Conservation (phyloP, 2,113 vertebrate genomes). For the Conger conger region DNA sequence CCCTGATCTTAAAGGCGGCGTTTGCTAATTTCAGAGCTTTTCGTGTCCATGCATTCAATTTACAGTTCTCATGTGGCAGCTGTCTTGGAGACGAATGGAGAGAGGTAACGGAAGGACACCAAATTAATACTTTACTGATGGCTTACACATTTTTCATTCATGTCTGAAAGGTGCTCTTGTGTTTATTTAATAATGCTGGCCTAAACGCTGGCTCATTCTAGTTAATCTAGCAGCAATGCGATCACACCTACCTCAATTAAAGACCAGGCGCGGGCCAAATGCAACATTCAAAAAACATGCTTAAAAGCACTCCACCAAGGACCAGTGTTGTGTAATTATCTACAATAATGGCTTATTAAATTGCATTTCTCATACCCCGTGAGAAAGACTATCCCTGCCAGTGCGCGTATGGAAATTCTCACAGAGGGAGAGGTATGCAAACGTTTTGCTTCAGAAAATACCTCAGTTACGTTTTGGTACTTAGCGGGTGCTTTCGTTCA, state of each 20-base stretch:
- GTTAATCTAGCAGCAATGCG: background rate
- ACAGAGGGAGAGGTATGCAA: too few species aligned
- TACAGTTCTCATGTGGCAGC: too few species aligned
- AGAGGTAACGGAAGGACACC: background rate
- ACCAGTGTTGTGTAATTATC: background rate
- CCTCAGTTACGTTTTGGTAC: too few species aligned
- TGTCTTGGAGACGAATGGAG: background rate
- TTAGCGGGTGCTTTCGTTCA: background rate
- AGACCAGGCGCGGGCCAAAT: background rate
- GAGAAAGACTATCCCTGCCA: background rate
- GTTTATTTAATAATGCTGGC: background rate
- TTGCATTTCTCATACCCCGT: background rate
- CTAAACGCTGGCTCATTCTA: background rate
- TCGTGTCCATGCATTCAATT: too few species aligned
- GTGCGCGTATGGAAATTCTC: too few species aligned
- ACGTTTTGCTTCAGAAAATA: too few species aligned
- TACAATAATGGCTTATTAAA: background rate
- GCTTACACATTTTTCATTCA: background rate
- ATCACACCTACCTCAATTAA: background rate
- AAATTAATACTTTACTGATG: background rate
- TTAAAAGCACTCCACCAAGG: background rate
- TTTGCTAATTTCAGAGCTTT: too few species aligned
- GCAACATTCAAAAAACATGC: background rate
- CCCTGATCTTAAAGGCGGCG: too few species aligned
- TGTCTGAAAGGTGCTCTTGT: background rate